These are phyloP conservation scores for Sebastes goodei DNA, from an alignment of 2,797 vertebrate species.

Conservation along the genomic window DNA sequence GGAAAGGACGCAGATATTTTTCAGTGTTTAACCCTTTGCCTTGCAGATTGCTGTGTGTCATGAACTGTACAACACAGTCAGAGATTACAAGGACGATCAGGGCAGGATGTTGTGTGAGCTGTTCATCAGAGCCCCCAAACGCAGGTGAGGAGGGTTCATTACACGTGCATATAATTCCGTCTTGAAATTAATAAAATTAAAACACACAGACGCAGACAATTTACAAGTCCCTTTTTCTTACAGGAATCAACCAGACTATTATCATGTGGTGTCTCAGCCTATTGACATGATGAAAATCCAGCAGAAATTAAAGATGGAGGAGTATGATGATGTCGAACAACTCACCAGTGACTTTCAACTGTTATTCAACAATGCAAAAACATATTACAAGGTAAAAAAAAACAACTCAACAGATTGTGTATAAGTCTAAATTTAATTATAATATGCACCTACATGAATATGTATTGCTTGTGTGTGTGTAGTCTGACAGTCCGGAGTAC, in stretches of 20 bases:
- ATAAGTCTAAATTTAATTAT: conserved; percentile 69
- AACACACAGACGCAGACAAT: neutral
- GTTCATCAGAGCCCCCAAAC: conserved; percentile 96
- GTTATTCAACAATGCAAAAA: conserved; percentile 96
- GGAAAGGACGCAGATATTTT: neutral
- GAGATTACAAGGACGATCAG: conserved; percentile 98
- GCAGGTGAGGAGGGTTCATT: conserved; percentile 82
- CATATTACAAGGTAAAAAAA: conserved; percentile 92
- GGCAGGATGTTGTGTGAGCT: conserved; percentile 96
- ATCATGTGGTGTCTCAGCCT: conserved; percentile 97
- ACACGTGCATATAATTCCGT: neutral
- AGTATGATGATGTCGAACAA: conserved; percentile 96
- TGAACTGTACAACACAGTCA: conserved; percentile 96
- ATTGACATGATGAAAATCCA: conserved; percentile 99
- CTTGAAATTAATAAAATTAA: neutral
- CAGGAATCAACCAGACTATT: conserved; percentile 99
- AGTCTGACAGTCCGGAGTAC: conserved; percentile 95
- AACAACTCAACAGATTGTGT: conserved; percentile 81
- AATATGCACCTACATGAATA: neutral
- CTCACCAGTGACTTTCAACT: conserved; percentile 96
- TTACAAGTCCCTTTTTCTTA: neutral
- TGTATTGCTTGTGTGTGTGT: conserved; percentile 19
- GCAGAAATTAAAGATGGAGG: conserved; percentile 99
- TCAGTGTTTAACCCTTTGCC: conserved; percentile 31
- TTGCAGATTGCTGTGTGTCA: conserved; percentile 96